Conservation (phyloP, 35 echinoderm and acorn worm genomes). For the Apostichopus japonicus region DNA sequence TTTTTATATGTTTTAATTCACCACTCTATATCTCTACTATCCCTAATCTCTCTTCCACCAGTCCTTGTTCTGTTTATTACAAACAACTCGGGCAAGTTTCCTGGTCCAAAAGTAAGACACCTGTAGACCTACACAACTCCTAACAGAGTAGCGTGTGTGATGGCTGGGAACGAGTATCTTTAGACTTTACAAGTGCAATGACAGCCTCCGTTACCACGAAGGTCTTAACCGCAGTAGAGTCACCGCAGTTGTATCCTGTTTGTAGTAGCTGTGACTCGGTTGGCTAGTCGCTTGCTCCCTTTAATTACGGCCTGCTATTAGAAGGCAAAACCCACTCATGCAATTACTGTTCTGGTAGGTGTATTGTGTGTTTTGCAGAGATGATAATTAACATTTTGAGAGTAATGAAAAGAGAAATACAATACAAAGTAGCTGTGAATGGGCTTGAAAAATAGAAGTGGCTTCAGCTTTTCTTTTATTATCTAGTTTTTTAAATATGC, state of each 20-base stretch:
- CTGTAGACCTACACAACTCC: neutral
- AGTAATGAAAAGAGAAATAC: neutral
- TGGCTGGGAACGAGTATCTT: neutral
- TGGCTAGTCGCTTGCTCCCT: slow-evolving; percentile 1
- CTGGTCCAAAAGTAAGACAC: neutral
- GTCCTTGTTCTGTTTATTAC: too few species aligned
- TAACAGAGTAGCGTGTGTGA: neutral
- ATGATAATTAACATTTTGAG: slow-evolving; percentile 20
- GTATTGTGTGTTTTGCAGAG: slow-evolving; percentile 23
- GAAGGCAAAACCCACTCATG: slow-evolving; percentile 12
- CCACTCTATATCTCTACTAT: too few species aligned
- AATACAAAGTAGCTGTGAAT: neutral
- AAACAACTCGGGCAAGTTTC: neutral
- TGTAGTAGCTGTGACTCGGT: neutral
- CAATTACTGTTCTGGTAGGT: neutral
- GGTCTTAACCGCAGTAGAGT: neutral
- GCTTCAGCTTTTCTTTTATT: neutral
- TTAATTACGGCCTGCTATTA: slow-evolving; percentile 16
- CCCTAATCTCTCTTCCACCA: too few species aligned
- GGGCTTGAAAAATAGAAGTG: neutral
- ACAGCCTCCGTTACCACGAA: neutral
- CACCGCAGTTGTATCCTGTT: neutral
- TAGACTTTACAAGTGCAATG: neutral
- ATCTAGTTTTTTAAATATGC: neutral
- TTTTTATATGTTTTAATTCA: too few species aligned